phyloP scores from a whole-genome alignment of 2,797 vertebrate species.

The Hydrolagus colliei region DNA sequence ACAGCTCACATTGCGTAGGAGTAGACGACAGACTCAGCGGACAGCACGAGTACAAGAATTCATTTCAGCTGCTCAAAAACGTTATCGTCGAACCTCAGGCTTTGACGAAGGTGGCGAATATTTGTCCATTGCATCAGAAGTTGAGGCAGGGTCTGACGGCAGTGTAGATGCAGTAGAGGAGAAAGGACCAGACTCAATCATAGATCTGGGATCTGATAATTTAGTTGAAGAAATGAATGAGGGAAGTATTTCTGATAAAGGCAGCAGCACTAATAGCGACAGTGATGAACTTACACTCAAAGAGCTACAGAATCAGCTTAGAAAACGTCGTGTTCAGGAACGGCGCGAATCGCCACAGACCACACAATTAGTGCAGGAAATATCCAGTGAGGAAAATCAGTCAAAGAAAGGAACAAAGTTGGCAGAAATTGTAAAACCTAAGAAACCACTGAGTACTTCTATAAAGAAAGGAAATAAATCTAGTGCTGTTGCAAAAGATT shows the following conservation, averaged over 20 bases:
- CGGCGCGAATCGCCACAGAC: slow-evolving; percentile 42
- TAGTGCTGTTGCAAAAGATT: slow-evolving; percentile 31
- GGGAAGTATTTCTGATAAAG: slow-evolving; percentile 52
- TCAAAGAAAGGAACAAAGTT: slow-evolving; percentile 31
- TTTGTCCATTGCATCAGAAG: slow-evolving; percentile 62
- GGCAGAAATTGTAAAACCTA: slow-evolving; percentile 47
- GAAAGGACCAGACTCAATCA: slow-evolving; percentile 53
- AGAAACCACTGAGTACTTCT: slow-evolving; percentile 44
- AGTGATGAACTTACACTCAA: slow-evolving; percentile 69
- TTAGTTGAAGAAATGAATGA: slow-evolving; percentile 44
- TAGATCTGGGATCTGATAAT: slow-evolving; percentile 48
- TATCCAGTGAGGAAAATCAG: slow-evolving; percentile 30
- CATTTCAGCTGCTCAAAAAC: slow-evolving; percentile 60
- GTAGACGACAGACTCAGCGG: slow-evolving; percentile 61
- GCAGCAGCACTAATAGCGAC: slow-evolving; percentile 54
- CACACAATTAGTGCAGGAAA: slow-evolving; percentile 37
- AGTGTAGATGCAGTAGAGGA: slow-evolving; percentile 60
- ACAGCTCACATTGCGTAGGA: slow-evolving; percentile 53
- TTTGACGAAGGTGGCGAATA: slow-evolving; percentile 43
- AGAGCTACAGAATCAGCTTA: slow-evolving; percentile 61
- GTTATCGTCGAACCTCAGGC: slow-evolving; percentile 35
- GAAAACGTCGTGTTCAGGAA: slow-evolving; percentile 46
- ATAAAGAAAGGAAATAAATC: not conserved
- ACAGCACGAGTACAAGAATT: slow-evolving; percentile 93
- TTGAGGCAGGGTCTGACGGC: slow-evolving; percentile 64